A percentile compares a stretch with the other conserved stretches of the same genome.
Evolutionary conservation across 2,797 vertebrate genomes (phyloP).

Genomic region (Myotis myotis): DNA sequence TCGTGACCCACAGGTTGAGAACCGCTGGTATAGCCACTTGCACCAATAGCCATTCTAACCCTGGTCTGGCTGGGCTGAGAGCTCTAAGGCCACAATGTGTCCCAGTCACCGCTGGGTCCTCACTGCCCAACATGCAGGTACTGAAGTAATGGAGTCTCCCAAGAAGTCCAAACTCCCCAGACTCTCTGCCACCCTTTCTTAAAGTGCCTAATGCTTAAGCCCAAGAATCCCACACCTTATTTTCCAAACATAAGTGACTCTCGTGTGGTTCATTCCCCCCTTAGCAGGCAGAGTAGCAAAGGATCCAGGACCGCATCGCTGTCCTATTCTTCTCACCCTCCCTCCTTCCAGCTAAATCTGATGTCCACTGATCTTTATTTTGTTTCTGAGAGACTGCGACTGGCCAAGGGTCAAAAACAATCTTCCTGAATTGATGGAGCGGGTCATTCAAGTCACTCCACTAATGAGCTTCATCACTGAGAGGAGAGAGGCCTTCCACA

Average conservation of each 20-base stretch:
- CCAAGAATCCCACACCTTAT: neutral
- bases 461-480: neutral
- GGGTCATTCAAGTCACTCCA: neutral
- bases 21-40: neutral
- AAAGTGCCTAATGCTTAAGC: neutral
- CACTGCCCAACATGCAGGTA: fast-evolving
- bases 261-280: fast-evolving
- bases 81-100: neutral
- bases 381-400: neutral
- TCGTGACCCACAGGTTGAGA: no score
- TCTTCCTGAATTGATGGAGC: neutral
- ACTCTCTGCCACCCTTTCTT: neutral
- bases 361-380: neutral
- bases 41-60: neutral
- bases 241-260: neutral
- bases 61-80: neutral
- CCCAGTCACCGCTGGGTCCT: neutral
- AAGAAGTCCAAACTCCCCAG: neutral
- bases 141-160: neutral
- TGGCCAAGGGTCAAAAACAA: neutral
- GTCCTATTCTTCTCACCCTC: neutral
- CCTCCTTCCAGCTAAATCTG: neutral
- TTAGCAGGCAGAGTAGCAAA: neutral
- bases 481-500: neutral
- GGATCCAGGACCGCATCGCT: neutral